A percentile compares a stretch with the other conserved stretches of the same genome.
Evolutionary conservation across 2,797 vertebrate genomes (phyloP).

Genomic region (Podarcis lilfordi): DNA sequence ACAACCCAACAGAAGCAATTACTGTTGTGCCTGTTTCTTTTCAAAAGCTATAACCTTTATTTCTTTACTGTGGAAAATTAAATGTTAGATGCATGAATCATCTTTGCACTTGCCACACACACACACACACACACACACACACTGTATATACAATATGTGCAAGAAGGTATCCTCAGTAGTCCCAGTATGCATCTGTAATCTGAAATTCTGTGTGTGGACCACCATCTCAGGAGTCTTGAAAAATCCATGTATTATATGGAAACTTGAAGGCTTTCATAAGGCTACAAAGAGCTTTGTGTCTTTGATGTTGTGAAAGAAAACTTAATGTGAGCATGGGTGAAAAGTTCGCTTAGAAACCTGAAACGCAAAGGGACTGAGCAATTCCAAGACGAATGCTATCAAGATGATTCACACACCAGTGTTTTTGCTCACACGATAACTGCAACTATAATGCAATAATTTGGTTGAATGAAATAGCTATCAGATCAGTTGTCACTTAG

Average conservation of each 20-base stretch:
- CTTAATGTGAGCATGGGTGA: background rate
- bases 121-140: no score
- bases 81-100: slow-evolving; percentile 35
- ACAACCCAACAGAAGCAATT: slow-evolving; percentile 29
- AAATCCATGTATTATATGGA: background rate
- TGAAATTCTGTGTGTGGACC: slow-evolving; percentile 5
- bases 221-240: background rate
- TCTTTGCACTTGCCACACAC: slow-evolving; percentile 29
- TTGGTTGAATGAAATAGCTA: background rate
- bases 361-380: background rate
- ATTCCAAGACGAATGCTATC: background rate
- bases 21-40: slow-evolving; percentile 21
- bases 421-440: background rate
- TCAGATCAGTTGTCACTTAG: background rate
- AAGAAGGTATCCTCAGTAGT: slow-evolving; percentile 14
- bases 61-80: slow-evolving; percentile 50
- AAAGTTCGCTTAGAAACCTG: background rate
- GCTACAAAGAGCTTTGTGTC: background rate
- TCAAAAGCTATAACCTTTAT: slow-evolving; percentile 22
- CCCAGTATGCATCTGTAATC: background rate
- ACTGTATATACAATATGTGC: background rate
- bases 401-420: background rate
- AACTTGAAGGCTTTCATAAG: background rate
- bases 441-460: background rate
- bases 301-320: slow-evolving; percentile 7